These are phyloP conservation scores for Horisme vitalbata DNA, from an alignment of 2,888 invertebrate genomes.

Conservation along the genomic window DNA sequence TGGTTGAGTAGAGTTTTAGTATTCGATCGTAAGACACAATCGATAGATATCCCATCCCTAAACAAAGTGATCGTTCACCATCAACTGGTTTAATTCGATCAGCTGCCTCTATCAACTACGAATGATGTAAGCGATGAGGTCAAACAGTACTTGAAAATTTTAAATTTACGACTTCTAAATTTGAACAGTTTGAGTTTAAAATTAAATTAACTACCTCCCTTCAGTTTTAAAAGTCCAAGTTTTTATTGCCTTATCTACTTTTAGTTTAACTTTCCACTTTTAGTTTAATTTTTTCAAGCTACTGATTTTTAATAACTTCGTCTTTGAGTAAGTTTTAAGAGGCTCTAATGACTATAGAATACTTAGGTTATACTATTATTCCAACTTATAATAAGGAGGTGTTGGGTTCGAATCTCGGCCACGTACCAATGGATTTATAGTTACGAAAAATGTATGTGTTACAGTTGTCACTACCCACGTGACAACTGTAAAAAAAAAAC, in stretches of 20 bases:
- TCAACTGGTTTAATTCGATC: constrained; percentile 73
- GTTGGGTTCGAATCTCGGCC: too few species aligned
- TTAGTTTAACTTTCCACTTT: constrained; percentile 19
- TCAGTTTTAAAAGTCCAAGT: constrained; percentile 28
- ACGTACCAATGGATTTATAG: too few species aligned
- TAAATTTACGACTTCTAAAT: constrained; percentile 73
- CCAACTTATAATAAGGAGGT: too few species aligned
- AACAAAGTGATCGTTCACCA: constrained; percentile 54
- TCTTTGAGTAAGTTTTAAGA: constrained; percentile 7
- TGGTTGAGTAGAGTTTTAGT: too few species aligned
- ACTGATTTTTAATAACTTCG: constrained; percentile 24
- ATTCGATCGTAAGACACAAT: too few species aligned
- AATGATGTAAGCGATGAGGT: constrained; percentile 51
- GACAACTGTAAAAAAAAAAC: too few species aligned
- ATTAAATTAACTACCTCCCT: constrained; percentile 50
- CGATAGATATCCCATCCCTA: constrained; percentile 42
- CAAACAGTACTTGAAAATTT: constrained; percentile 63
- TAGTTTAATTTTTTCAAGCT: constrained; percentile 17
- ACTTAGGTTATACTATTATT: neutral
- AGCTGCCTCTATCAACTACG: constrained; percentile 56
- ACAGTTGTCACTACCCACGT: too few species aligned
- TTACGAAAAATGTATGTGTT: too few species aligned
- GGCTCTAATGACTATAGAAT: neutral
- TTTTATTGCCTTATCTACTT: constrained; percentile 25
- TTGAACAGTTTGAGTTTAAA: constrained; percentile 54